These are phyloP conservation scores for Tenthredo amoena DNA, from an alignment of 2,888 invertebrate species.

Conservation along the genomic window DNA sequence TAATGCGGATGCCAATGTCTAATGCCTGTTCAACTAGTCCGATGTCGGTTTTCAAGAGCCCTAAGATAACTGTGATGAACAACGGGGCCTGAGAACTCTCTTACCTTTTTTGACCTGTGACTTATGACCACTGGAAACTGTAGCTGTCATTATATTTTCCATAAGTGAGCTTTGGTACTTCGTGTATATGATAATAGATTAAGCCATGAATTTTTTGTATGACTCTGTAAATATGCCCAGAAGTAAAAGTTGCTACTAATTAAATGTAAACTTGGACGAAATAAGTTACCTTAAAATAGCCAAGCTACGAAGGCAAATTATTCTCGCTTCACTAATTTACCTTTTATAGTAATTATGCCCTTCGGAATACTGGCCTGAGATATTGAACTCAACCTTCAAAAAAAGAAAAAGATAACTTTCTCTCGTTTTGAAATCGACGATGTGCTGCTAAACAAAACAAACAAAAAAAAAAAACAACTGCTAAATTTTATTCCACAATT, in stretches of 20 bases:
- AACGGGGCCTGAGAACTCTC: constrained; percentile 31
- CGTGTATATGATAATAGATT: not conserved
- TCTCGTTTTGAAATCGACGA: not conserved
- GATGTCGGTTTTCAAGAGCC: not conserved
- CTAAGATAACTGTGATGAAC: not conserved
- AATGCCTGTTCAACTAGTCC: not conserved
- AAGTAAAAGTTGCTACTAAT: constrained; percentile 14
- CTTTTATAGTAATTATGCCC: not conserved
- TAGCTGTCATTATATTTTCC: not conserved
- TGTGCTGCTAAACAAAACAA: not conserved
- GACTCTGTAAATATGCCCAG: not conserved
- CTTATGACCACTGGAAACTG: constrained; percentile 15
- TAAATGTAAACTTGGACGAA: not conserved
- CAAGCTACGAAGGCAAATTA: not conserved
- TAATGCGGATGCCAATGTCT: constrained; percentile 3
- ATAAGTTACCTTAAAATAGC: not conserved
- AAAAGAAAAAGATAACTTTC: not conserved
- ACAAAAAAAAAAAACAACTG: not conserved
- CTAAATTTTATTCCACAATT: not conserved
- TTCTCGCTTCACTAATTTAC: not conserved
- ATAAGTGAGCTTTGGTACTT: not conserved
- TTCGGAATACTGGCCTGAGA: not conserved
- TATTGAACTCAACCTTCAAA: not conserved
- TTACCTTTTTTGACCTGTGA: constrained; percentile 33
- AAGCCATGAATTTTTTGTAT: not conserved